Conservation (phyloP, 1,140 invertebrate genomes). For the Plutomurus gul region DNA sequence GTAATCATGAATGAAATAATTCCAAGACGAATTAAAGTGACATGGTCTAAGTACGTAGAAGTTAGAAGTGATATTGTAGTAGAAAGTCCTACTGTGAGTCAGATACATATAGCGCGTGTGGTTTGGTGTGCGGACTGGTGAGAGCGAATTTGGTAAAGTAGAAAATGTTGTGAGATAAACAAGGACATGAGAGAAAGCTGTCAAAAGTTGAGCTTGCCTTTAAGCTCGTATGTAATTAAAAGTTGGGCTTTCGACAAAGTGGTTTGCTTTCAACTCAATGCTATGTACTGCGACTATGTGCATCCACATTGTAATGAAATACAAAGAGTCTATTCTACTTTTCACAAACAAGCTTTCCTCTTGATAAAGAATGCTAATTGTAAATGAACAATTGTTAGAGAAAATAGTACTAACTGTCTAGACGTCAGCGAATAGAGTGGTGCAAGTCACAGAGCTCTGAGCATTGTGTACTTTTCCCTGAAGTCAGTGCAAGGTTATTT, state of each 20-base stretch:
- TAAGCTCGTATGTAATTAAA: constrained; percentile 27
- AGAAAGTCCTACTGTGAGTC: background rate
- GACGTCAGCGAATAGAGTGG: no score
- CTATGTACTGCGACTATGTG: background rate
- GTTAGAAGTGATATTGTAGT: background rate
- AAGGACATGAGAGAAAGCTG: constrained; percentile 25
- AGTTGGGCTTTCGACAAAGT: background rate
- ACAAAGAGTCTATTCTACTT: background rate
- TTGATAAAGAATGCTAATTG: constrained; percentile 28
- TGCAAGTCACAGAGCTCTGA: no score
- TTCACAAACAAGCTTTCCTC: constrained; percentile 14
- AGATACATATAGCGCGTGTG: background rate
- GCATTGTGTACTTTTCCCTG: no score
- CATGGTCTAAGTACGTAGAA: background rate
- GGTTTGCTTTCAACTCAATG: background rate
- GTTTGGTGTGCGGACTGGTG: background rate
- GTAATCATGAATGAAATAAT: constrained; percentile 26
- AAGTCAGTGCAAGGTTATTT: no score
- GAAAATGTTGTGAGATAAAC: constrained; percentile 29
- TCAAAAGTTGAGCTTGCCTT: constrained; percentile 12
- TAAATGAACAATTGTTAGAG: constrained; percentile 21
- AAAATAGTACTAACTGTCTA: constrained; percentile 1
- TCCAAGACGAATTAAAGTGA: constrained; percentile 10
- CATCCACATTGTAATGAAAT: background rate
- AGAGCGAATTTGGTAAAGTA: constrained; percentile 20